Evolutionary conservation across 2,888 invertebrate genomes (phyloP).

Genomic region (Caenorhabditis virilis): DNA sequence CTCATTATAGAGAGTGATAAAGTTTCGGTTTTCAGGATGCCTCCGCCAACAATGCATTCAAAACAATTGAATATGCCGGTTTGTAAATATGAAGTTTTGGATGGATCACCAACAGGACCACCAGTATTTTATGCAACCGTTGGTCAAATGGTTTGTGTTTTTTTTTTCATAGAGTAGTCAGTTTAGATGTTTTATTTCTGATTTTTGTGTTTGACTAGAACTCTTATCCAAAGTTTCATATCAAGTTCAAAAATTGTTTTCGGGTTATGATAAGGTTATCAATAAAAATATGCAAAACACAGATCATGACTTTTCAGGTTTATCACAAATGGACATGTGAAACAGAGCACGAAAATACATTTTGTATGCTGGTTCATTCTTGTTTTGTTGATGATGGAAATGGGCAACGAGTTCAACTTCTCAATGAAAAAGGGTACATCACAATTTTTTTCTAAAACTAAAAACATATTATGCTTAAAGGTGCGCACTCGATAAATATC

Average conservation of each 20-base stretch:
- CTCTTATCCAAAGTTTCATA: too few species aligned
- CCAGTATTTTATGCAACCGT: slow-evolving; percentile 66
- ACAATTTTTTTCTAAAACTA: background rate
- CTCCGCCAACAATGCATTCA: slow-evolving; percentile 62
- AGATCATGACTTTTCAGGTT: slow-evolving; percentile 44
- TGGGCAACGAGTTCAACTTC: slow-evolving; percentile 62
- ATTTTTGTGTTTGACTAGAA: too few species aligned
- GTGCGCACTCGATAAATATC: slow-evolving; percentile 66
- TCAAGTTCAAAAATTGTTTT: too few species aligned
- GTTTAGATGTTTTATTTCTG: background rate
- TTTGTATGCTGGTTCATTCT: slow-evolving; percentile 67
- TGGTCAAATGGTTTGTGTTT: slow-evolving; percentile 62
- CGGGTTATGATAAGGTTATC: too few species aligned
- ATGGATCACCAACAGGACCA: slow-evolving; percentile 62
- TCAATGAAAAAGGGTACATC: slow-evolving; percentile 62
- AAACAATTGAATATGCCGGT: slow-evolving; percentile 66
- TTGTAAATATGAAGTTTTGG: slow-evolving; percentile 66
- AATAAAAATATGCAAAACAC: too few species aligned
- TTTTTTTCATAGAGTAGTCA: background rate
- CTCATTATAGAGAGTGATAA: background rate
- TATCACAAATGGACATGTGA: slow-evolving; percentile 68
- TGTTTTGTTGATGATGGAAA: slow-evolving; percentile 67
- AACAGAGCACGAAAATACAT: slow-evolving; percentile 59
- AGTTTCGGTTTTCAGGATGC: slow-evolving; percentile 56
- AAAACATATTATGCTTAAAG: slow-evolving; percentile 31